phyloP scores from a whole-genome alignment of 1,140 invertebrate genomes.

The Philopotamus ludificatus region DNA sequence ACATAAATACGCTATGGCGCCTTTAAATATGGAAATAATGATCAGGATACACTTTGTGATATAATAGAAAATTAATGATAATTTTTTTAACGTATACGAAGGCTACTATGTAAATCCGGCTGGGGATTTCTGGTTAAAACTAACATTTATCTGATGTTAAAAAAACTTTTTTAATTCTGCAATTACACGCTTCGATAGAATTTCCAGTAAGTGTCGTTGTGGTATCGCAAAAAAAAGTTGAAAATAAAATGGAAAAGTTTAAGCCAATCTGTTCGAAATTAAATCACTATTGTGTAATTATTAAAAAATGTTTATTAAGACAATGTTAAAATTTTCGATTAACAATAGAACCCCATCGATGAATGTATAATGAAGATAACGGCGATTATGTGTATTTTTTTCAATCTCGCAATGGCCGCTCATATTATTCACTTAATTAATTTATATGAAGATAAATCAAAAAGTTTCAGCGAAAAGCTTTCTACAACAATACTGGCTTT shows the following conservation, averaged over 20 bases:
- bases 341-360: background rate
- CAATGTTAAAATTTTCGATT: too few relatives aligned
- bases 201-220: background rate
- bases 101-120: too few relatives aligned
- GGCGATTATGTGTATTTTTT: slow-evolving; percentile 1
- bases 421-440: slow-evolving; percentile 31
- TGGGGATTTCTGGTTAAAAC: too few relatives aligned
- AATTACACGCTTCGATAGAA: slow-evolving; percentile 19
- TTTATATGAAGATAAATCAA: slow-evolving; percentile 32
- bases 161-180: slow-evolving; percentile 21
- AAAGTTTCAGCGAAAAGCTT: slow-evolving; percentile 23
- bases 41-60: too few relatives aligned
- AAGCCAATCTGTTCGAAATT: background rate
- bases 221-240: background rate
- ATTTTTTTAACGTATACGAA: too few relatives aligned
- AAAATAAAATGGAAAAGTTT: background rate
- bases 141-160: background rate
- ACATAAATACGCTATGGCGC: slow-evolving; percentile 13
- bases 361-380: background rate
- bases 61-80: too few relatives aligned
- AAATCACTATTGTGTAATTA: background rate
- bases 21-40: too few relatives aligned
- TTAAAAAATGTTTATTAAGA: too few relatives aligned
- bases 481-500: slow-evolving; percentile 25
- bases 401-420: slow-evolving; percentile 19